Conservation (phyloP, 1,140 invertebrate species). For the Teleopsis dalmanni region DNA sequence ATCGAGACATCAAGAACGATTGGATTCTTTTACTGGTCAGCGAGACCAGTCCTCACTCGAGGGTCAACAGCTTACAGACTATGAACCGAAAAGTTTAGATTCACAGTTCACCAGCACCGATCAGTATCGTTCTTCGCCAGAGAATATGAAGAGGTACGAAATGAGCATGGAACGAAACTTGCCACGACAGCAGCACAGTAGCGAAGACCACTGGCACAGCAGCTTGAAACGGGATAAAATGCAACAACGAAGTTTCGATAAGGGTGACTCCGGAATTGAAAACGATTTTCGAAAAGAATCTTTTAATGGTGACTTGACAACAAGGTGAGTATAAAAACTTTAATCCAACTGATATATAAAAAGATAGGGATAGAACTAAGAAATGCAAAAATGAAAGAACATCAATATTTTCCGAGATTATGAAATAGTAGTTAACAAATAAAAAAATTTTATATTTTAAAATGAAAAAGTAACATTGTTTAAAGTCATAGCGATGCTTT, state of each 20-base stretch:
- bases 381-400: no score
- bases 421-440: no score
- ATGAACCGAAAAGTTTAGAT: constrained; percentile 57
- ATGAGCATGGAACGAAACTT: constrained; percentile 21
- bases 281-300: constrained; percentile 68
- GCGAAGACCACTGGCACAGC: constrained; percentile 38
- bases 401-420: no score
- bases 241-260: constrained; percentile 42
- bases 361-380: no score
- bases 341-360: no score
- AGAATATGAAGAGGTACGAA: constrained; percentile 27
- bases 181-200: constrained; percentile 24
- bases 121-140: constrained; percentile 48
- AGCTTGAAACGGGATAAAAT: constrained; percentile 38
- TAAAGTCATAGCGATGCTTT: no score
- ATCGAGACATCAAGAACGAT: constrained; percentile 46
- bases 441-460: no score
- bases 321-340: constrained; percentile 20
- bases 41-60: constrained; percentile 26
- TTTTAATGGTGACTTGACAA: constrained; percentile 48
- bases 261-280: constrained; percentile 68
- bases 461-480: no score
- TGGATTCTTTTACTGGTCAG: constrained; percentile 39
- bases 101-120: constrained; percentile 52
- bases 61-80: constrained; percentile 40